Conservation (phyloP, 1,140 invertebrate species). For the Procambarus virginalis region DNA sequence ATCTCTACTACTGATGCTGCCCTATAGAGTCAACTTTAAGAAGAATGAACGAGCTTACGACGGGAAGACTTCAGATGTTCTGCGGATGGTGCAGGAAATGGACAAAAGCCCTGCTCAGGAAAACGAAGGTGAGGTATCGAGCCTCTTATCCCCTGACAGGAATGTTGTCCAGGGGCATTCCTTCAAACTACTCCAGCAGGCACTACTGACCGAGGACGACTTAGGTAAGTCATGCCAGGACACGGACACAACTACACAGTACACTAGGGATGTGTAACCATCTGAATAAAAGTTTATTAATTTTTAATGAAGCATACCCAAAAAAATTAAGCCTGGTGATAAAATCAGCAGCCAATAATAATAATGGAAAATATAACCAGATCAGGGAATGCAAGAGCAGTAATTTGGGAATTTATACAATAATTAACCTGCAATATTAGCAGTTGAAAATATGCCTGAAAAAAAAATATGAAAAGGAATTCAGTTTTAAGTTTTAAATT, state of each 20-base stretch:
- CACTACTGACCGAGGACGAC: conserved; percentile 73
- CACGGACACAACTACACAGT: conserved; percentile 17
- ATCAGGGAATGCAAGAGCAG: background rate
- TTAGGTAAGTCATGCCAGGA: conserved; percentile 43
- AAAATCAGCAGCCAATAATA: background rate
- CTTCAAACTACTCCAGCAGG: conserved; percentile 74
- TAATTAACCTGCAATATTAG: background rate
- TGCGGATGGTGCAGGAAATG: conserved; percentile 92
- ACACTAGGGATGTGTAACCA: background rate
- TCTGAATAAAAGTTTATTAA: background rate
- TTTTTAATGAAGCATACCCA: background rate
- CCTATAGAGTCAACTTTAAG: conserved; percentile 90
- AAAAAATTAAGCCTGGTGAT: background rate
- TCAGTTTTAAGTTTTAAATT: too few species aligned
- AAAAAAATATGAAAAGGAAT: background rate
- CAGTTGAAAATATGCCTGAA: background rate
- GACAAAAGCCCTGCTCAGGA: conserved; percentile 84
- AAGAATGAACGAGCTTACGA: conserved; percentile 94
- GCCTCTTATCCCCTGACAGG: conserved; percentile 60
- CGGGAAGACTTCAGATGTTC: conserved; percentile 90
- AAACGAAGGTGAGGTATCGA: conserved; percentile 63
- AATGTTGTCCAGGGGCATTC: conserved; percentile 72
- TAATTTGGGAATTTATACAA: background rate
- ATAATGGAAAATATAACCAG: background rate
- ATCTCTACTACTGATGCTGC: conserved; percentile 45